These are phyloP conservation scores for Cotesia chilonis DNA, from an alignment of 1,140 invertebrate species.

Conservation along the genomic window DNA sequence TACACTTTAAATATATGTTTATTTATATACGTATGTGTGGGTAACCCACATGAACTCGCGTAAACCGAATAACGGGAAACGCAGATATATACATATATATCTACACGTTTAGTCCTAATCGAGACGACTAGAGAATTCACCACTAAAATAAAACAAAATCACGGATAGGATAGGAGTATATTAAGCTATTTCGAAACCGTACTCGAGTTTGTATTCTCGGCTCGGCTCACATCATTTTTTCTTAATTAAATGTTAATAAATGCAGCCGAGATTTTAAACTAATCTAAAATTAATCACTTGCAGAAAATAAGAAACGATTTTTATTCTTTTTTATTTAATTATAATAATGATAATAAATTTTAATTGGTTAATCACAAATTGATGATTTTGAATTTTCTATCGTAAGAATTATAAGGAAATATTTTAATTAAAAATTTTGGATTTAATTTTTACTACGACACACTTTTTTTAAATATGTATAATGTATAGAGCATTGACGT, in stretches of 20 bases:
- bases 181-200: conserved; percentile 4
- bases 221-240: too few relatives aligned
- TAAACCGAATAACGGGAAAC: conserved; percentile 23
- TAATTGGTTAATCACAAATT: background rate
- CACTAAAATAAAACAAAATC: background rate
- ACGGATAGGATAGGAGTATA: background rate
- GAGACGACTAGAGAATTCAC: conserved; percentile 12
- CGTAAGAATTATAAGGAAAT: too few relatives aligned
- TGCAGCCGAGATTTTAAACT: background rate
- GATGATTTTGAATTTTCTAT: conserved; percentile 8
- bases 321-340: background rate
- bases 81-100: background rate
- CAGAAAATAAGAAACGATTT: background rate
- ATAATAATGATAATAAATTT: background rate
- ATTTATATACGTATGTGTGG: too few relatives aligned
- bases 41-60: conserved; percentile 15
- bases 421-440: conserved; percentile 1
- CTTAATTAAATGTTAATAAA: conserved; percentile 1
- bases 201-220: too few relatives aligned
- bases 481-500: too few relatives aligned
- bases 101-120: conserved; percentile 2
- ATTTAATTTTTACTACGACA: too few relatives aligned
- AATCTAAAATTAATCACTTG: background rate
- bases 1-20: conserved; percentile 2
- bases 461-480: too few relatives aligned